Evolutionary conservation across 2,888 invertebrate genomes (phyloP), one percentile per base, ranked within the genome.

Genomic region (Ophion obscuratus): DNA sequence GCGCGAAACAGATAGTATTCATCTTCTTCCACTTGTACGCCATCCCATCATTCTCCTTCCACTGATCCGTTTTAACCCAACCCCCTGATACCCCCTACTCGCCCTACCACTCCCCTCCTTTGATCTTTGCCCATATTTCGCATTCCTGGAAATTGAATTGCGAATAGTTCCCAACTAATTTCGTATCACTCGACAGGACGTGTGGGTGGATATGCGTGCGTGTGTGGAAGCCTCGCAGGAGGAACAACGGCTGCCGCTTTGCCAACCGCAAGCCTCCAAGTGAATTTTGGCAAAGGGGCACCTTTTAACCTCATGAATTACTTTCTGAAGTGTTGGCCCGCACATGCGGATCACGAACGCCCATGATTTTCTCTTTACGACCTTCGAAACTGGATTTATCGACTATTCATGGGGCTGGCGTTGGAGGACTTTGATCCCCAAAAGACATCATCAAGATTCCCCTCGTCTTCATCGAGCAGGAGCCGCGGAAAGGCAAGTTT

Each of bases 111-210:
- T 31, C 40, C 62, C 3, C 74, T 53, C 27, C 79, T 70, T 59
- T 68, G 64, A 66, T 61, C 62, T 75, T 7, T 36, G n/a, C 36
- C 80, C 64, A 71, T 83, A 80, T 78, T 68, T 70, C 81, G 66
- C 77, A 86, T 87, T 87, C 77, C 82, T 44, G 83, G 61, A 84
- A 88, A 88, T 88, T 85, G 82, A 87, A 88, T 88, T 75, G 83
- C 44, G 78, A 87, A 88, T 87, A 88, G 88, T 87, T 87, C 70
- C 71, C 66, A 88, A 88, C 86, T 88, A 87, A 88, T 87, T 85
- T 83, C 79, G 77, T 62, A 62, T 62, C 67, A 40, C 70, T 78
- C 31, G 36, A 31, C 47, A 4, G 61, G 53, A 17, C 40, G 53
- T 77, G 53, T 66, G 67, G 17, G 20, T 24, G 20, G 47, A 31